These are phyloP conservation scores for Arothron firmamentum DNA, from an alignment of 2,113 vertebrate genomes.

Conservation along the genomic window DNA sequence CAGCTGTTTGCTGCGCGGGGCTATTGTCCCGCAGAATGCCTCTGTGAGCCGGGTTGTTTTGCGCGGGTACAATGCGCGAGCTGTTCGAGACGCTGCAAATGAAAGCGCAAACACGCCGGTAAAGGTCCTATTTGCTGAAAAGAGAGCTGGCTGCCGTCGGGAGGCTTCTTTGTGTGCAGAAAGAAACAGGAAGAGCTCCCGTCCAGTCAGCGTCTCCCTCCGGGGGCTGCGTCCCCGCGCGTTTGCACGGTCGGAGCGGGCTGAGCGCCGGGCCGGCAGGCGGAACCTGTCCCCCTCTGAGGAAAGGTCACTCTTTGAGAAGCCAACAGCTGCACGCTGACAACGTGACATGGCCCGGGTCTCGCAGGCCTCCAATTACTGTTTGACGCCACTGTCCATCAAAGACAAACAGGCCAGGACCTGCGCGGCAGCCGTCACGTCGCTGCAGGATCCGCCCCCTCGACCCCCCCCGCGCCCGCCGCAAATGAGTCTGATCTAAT, in stretches of 20 bases:
- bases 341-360: conserved; percentile 46
- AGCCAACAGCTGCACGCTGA: conserved; percentile 56
- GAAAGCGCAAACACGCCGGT: conserved; percentile 54
- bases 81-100: conserved; percentile 48
- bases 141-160: conserved; percentile 47
- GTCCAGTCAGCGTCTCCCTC: conserved; percentile 39
- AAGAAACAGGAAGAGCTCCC: conserved; percentile 37
- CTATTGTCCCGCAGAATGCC: conserved; percentile 53
- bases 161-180: conserved; percentile 35
- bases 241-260: too few species aligned
- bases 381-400: conserved; percentile 46
- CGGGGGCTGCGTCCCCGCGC: conserved; percentile 13
- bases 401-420: conserved; percentile 42
- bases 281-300: conserved; percentile 43
- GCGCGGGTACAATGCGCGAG: conserved; percentile 34
- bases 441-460: neutral
- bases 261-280: neutral
- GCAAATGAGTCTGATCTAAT: conserved; percentile 62
- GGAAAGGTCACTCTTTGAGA: conserved; percentile 60
- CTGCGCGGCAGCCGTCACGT: conserved; percentile 25
- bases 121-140: conserved; percentile 55
- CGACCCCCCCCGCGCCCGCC: too few species aligned
- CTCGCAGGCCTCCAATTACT: conserved; percentile 70
- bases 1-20: conserved; percentile 24
- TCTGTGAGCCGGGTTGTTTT: conserved; percentile 45